phyloP scores from a whole-genome alignment of 2,888 invertebrate species.

The Boloria euphrosyne region DNA sequence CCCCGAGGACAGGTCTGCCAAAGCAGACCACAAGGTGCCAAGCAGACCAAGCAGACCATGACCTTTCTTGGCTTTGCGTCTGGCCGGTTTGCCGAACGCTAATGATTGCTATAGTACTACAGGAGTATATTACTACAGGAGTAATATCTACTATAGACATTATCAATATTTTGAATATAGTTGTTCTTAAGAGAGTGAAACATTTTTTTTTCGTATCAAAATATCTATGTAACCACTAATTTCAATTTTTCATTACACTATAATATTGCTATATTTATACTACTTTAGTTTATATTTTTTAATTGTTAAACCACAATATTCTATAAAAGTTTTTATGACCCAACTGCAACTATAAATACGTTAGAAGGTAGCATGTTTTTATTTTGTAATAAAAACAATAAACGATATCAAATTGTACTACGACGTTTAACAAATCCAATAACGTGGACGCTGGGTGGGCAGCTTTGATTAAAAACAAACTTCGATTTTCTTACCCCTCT shows the following conservation, averaged over 20 bases:
- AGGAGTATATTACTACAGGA: too few relatives aligned
- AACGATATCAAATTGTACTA: slow-evolving; percentile 40
- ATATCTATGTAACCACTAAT: too few relatives aligned
- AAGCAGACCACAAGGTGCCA: too few relatives aligned
- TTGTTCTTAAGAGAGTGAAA: too few relatives aligned
- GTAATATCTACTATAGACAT: too few relatives aligned
- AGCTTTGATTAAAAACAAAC: slow-evolving; percentile 44
- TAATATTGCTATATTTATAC: neutral
- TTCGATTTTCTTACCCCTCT: slow-evolving; percentile 37
- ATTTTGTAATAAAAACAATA: neutral
- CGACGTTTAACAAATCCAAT: slow-evolving; percentile 43
- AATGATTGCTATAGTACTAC: too few relatives aligned
- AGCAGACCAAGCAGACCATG: too few relatives aligned
- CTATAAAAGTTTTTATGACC: slow-evolving; percentile 1
- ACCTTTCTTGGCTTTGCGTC: too few relatives aligned
- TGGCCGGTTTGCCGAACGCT: too few relatives aligned
- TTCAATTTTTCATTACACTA: neutral
- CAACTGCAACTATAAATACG: neutral
- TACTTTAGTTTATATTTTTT: neutral
- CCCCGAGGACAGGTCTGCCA: too few relatives aligned
- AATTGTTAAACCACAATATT: slow-evolving; percentile 3
- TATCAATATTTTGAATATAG: too few relatives aligned
- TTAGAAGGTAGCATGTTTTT: neutral
- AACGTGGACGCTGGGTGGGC: slow-evolving; percentile 34
- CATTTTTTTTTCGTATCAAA: too few relatives aligned